Percentiles rank a stretch among this genome's conserved stretches.
These are phyloP conservation scores for Dunckerocampus dactyliophorus DNA, from an alignment of 2,113 vertebrate genomes.

Conservation along the genomic window DNA sequence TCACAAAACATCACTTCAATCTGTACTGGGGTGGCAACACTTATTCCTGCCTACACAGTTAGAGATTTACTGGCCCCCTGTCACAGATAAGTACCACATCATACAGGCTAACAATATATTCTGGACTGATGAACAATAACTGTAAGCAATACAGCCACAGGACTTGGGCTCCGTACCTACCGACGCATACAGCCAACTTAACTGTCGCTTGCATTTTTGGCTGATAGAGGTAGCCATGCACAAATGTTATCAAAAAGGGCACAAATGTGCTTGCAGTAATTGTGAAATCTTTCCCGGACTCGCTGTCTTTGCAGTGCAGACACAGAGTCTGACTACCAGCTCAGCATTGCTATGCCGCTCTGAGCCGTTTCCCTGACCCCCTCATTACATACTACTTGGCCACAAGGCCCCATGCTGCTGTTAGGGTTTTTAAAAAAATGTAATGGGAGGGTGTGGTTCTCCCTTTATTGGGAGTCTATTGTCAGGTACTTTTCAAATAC, in stretches of 20 bases:
- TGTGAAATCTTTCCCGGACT: conserved; percentile 1
- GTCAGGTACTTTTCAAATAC: no score
- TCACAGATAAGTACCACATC: no score
- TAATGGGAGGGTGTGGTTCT: not conserved
- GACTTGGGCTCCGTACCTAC: not conserved
- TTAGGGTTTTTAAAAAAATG: not conserved
- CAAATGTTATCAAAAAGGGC: not conserved
- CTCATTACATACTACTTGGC: conserved; percentile 3
- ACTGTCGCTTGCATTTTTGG: not conserved
- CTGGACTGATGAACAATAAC: not conserved
- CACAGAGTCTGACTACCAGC: conserved; percentile 6
- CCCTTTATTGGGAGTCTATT: no score
- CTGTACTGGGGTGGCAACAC: no score
- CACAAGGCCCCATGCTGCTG: not conserved
- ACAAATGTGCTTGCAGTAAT: not conserved
- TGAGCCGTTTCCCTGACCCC: not conserved
- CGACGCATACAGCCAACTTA: not conserved
- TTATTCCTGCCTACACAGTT: no score
- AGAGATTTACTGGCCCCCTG: no score
- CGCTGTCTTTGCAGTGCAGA: not conserved
- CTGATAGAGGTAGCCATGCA: not conserved
- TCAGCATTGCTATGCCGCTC: conserved; percentile 1
- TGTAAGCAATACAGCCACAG: not conserved
- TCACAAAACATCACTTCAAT: no score
- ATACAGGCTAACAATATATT: not conserved